phyloP scores from a whole-genome alignment of 2,113 vertebrate species.

The Hucho hucho region DNA sequence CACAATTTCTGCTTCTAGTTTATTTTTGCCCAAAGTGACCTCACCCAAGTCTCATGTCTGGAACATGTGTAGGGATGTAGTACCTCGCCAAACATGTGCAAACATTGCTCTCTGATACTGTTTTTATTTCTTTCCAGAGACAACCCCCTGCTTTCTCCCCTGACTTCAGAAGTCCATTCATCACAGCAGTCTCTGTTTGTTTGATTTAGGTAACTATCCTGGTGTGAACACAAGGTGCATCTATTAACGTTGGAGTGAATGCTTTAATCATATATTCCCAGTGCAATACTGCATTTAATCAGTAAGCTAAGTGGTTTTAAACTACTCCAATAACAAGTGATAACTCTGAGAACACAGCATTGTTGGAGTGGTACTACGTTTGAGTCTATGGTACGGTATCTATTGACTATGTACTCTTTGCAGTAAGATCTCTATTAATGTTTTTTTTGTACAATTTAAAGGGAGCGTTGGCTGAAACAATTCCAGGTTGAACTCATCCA shows the following conservation, averaged over 20 bases:
- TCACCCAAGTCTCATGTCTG: not conserved
- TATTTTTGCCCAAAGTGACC: not conserved
- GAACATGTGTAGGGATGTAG: not conserved
- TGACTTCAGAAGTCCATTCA: not conserved
- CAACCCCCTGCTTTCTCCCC: not conserved
- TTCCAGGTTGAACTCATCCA: conserved; percentile 44
- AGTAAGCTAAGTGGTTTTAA: conserved; percentile 17
- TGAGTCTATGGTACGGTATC: not conserved
- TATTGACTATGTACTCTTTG: conserved; percentile 10
- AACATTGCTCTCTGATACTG: not conserved
- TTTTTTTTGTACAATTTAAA: conserved; percentile 28
- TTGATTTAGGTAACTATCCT: not conserved
- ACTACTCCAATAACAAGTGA: conserved; percentile 1
- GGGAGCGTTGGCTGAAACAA: conserved; percentile 16
- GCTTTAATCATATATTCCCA: conserved; percentile 23
- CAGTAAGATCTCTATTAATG: conserved; percentile 12
- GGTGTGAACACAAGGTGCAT: not conserved
- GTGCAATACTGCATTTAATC: conserved; percentile 19
- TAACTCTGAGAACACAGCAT: conserved; percentile 1
- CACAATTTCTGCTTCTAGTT: not conserved
- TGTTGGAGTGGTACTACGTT: conserved; percentile 10
- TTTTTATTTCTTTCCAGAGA: conserved; percentile 4
- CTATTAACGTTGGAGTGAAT: conserved; percentile 8
- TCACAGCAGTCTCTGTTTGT: not conserved
- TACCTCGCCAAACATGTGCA: conserved; percentile 4